Percentiles rank a stretch among this genome's conserved stretches.
These are phyloP conservation scores for Palaemon carinicauda DNA, from an alignment of 1,140 invertebrate species.

Conservation along the genomic window DNA sequence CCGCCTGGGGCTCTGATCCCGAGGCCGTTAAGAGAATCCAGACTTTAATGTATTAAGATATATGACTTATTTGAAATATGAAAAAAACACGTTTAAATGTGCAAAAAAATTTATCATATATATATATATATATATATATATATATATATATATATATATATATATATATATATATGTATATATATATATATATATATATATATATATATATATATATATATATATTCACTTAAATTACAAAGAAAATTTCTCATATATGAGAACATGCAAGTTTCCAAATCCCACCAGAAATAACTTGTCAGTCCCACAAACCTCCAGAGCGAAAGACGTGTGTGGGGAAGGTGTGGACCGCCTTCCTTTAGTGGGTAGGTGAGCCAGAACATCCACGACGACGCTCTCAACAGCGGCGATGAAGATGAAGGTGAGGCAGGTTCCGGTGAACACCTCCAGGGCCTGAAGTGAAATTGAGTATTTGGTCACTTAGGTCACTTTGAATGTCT, in stretches of 20 bases:
- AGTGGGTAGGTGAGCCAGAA: constrained; percentile 12
- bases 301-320: constrained; percentile 31
- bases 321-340: constrained; percentile 24
- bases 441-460: constrained; percentile 55
- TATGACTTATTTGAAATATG: too few species aligned
- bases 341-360: constrained; percentile 18
- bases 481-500: too few species aligned
- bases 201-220: too few species aligned
- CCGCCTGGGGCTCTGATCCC: too few species aligned
- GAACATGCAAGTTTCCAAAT: too few species aligned
- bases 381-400: constrained; percentile 55
- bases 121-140: constrained; percentile 6
- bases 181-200: background rate
- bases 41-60: too few species aligned
- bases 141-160: background rate
- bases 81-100: too few species aligned
- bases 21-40: too few species aligned
- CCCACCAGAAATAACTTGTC: too few species aligned
- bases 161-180: background rate
- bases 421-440: constrained; percentile 57
- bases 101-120: too few species aligned
- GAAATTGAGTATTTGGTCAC: background rate
- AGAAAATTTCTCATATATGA: too few species aligned
- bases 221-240: too few species aligned
- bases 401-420: constrained; percentile 56